Percentiles rank a stretch among this genome's conserved stretches.
Conservation (phyloP, 2,888 invertebrate genomes). For the Ditula angustiorana region DNA sequence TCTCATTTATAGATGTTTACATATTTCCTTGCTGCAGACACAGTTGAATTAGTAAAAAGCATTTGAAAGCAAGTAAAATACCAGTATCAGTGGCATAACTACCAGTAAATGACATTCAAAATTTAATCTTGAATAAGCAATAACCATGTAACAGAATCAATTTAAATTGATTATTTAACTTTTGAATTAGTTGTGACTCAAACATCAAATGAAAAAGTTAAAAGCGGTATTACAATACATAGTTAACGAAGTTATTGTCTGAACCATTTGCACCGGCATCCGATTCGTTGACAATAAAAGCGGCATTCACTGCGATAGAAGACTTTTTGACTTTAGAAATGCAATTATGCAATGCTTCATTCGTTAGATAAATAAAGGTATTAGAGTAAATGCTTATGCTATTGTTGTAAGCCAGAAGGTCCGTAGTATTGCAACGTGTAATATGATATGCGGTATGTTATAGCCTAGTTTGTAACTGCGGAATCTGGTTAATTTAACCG, state of each 20-base stretch:
- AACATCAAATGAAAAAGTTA: conserved; percentile 5
- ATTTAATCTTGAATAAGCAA: neutral
- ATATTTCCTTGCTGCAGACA: neutral
- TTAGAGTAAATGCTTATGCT: neutral
- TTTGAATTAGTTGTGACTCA: neutral
- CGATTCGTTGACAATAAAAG: conserved; percentile 13
- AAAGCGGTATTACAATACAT: neutral
- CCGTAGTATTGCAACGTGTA: neutral
- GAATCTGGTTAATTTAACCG: neutral
- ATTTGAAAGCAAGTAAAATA: neutral
- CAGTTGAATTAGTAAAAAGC: neutral
- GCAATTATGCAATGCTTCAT: conserved; percentile 62
- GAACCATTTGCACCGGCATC: neutral
- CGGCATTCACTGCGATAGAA: neutral
- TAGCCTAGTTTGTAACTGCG: neutral
- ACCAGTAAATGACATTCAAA: neutral
- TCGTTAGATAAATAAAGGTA: conserved; percentile 51
- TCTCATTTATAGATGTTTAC: neutral
- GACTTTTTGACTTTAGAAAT: conserved; percentile 17
- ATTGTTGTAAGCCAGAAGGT: neutral
- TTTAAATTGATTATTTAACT: conserved; percentile 15
- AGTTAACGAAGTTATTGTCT: conserved; percentile 11
- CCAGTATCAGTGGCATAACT: neutral
- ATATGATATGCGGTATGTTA: neutral
- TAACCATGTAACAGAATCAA: neutral